Conservation (phyloP, 1,140 invertebrate species). For the Danaus plexippus region DNA sequence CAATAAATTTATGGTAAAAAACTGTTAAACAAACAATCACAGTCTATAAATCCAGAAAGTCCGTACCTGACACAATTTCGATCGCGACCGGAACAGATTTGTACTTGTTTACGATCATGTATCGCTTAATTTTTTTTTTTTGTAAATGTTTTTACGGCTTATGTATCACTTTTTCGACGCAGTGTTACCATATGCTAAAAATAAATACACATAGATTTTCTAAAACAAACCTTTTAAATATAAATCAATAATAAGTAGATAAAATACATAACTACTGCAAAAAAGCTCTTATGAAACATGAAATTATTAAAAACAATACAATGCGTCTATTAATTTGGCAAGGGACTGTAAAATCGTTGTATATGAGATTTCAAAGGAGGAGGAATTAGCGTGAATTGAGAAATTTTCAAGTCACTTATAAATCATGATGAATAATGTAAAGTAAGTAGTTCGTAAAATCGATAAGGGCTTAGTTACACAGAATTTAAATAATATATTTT, state of each 20-base stretch:
- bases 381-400: too few species aligned
- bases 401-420: too few species aligned
- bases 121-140: not conserved
- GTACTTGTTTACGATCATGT: slow-evolving; percentile 10
- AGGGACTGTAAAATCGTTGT: slow-evolving; percentile 9
- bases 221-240: slow-evolving; percentile 6
- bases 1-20: not conserved
- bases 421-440: too few species aligned
- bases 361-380: too few species aligned
- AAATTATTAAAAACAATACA: slow-evolving; percentile 7
- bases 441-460: too few species aligned
- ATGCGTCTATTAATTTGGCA: slow-evolving; percentile 7
- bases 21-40: slow-evolving; percentile 3
- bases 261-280: not conserved
- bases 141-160: too few species aligned
- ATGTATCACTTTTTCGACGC: too few species aligned
- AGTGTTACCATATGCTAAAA: slow-evolving; percentile 4
- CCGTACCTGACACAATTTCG: not conserved
- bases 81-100: slow-evolving; percentile 4
- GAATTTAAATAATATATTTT: too few species aligned
- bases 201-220: slow-evolving; percentile 3
- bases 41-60: not conserved
- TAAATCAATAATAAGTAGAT: slow-evolving; percentile 5
- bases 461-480: too few species aligned
- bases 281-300: not conserved